phyloP scores from a whole-genome alignment of 1,140 invertebrate genomes.

The Eumeta japonica region DNA sequence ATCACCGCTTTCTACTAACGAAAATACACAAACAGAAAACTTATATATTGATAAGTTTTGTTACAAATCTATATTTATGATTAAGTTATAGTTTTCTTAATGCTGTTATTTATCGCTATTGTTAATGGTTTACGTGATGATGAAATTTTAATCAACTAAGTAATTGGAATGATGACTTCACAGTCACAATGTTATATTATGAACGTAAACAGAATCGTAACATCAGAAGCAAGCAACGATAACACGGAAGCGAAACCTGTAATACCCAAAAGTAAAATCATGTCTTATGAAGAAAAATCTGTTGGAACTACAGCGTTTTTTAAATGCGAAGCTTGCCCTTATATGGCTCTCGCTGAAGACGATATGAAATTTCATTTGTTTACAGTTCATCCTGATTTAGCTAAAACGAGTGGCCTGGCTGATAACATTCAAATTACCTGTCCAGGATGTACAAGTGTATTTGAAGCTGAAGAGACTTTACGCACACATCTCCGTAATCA shows the following conservation, averaged over 20 bases:
- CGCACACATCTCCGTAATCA: constrained; percentile 46
- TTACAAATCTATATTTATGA: too few species aligned
- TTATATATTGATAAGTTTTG: too few species aligned
- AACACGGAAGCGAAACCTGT: constrained; percentile 26
- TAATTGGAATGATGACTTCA: too few species aligned
- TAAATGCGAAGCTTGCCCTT: constrained; percentile 52
- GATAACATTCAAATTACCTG: constrained; percentile 46
- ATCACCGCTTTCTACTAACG: too few species aligned
- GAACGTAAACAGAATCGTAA: constrained; percentile 19
- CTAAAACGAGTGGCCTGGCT: constrained; percentile 41
- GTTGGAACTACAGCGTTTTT: constrained; percentile 50
- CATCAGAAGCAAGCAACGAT: constrained; percentile 11
- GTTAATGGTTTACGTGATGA: too few species aligned
- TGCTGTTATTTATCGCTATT: too few species aligned
- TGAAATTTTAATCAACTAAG: too few species aligned
- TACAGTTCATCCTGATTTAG: constrained; percentile 41
- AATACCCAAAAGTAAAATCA: constrained; percentile 36
- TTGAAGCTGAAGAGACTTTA: constrained; percentile 43
- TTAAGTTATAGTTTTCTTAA: too few species aligned
- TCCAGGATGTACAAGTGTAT: constrained; percentile 44
- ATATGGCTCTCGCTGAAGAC: constrained; percentile 48
- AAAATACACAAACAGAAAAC: too few species aligned
- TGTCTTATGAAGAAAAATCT: constrained; percentile 50
- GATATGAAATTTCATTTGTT: constrained; percentile 54
- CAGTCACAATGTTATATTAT: constrained; percentile 30